phyloP scores from a whole-genome alignment of 2,113 vertebrate species.

The Stercorarius parasiticus region DNA sequence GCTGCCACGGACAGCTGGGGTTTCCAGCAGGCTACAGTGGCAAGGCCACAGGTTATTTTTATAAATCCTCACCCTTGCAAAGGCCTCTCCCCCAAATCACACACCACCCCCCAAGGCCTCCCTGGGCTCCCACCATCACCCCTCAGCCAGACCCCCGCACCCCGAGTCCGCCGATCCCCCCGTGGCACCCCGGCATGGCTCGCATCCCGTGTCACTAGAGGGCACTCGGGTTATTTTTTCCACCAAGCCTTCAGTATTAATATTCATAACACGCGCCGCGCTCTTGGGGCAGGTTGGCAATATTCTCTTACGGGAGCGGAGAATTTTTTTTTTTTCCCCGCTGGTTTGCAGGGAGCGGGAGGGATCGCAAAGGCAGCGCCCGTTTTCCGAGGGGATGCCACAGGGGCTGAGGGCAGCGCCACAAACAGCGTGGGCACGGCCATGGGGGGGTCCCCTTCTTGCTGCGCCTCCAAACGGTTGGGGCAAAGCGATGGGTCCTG shows the following conservation, averaged over 20 bases:
- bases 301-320: not conserved
- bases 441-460: not conserved
- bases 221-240: constrained; percentile 56
- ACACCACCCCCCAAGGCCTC: accelerated
- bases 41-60: not conserved
- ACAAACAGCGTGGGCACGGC: accelerated
- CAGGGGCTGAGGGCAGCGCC: not conserved
- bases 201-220: constrained; percentile 10
- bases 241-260: not conserved
- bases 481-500: no score
- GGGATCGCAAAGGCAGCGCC: not conserved
- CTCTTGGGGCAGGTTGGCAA: not conserved
- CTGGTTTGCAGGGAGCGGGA: not conserved
- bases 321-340: not conserved
- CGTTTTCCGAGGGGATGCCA: not conserved
- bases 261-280: not conserved
- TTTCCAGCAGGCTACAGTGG: not conserved
- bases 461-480: accelerated
- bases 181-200: not conserved
- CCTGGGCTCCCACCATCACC: not conserved
- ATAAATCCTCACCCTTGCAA: not conserved
- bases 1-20: accelerated
- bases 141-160: accelerated
- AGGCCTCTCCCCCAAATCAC: not conserved
- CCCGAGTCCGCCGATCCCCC: accelerated